Base-by-base conservation (phyloP, 2,797 vertebrate genomes). In the Ctenosaura bakeri region DNA sequence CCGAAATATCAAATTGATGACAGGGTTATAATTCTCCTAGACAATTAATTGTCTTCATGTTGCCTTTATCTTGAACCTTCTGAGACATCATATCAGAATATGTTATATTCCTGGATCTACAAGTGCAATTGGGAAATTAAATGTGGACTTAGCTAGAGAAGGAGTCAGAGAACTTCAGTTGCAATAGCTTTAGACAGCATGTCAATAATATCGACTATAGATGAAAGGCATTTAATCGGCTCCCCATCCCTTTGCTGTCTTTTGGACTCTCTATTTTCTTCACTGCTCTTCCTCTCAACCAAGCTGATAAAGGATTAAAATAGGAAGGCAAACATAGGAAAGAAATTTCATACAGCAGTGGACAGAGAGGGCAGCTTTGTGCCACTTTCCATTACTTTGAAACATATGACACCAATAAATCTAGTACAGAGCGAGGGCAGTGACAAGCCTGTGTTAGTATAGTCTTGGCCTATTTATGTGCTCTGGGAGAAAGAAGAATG, bases 241-340 rank as follows among this genome's bases (percentile, higher is more conserved):
- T 90, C 90, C 93, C 74, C 90, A 90, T 91, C 88, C 84, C 91
- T 69, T 14, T 62, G 76, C 90, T 94, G 88, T n/a, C 94, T 90
- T 42, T 78, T 56, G 32, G 82, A 3, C 35, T 85, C 90, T 92
- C 46, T 88, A 79, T 76, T 94, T 91, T 94, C 89, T 62, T 85
- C 62, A 88, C 85, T 66, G 82, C 89, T 90, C 18, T 85, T 92
- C 88, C 91, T 93, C 29, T 80, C 82, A 91, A 90, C 82, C 29
- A 46, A 85, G 88, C 32, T 95, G 93, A 90, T 96, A 94, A 94
- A 88, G 74, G 92, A 96, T 94, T 96, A 93, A 94, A 95, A 94
- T 90, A 93, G 85, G 89, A 94, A 95, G 92, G 90, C 83, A 94
- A 90, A 90, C 74, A 79, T 85, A 3, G 0, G 89, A 91, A 88